These are phyloP conservation scores for Calameuta pallipes DNA, from an alignment of 2,888 invertebrate species.

Conservation along the genomic window DNA sequence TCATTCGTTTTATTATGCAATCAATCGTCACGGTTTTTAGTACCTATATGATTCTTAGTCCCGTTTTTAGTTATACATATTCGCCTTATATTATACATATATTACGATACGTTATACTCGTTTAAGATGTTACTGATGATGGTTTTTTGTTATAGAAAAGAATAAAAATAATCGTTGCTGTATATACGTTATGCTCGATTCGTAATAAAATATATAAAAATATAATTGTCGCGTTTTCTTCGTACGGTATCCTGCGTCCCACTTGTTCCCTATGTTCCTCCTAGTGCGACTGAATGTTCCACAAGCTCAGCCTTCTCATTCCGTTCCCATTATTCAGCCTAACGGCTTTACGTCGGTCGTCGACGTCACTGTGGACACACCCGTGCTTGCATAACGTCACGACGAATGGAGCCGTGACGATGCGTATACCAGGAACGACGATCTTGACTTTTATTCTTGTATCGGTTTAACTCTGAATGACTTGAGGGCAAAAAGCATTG, in stretches of 20 bases:
- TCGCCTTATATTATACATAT: not conserved
- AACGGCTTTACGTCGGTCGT: not conserved
- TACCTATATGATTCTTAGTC: not conserved
- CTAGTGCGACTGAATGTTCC: not conserved
- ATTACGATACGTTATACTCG: not conserved
- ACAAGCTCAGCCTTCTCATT: not conserved
- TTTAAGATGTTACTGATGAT: constrained; percentile 4
- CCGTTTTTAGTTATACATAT: not conserved
- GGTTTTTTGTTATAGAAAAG: constrained; percentile 8
- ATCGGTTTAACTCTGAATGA: not conserved
- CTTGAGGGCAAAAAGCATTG: not conserved
- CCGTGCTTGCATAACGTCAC: not conserved
- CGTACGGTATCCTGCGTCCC: not conserved
- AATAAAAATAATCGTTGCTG: constrained; percentile 14
- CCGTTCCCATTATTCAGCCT: not conserved
- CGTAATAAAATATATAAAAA: constrained; percentile 13
- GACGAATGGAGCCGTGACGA: not conserved
- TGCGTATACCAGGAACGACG: not conserved
- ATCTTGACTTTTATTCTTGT: not conserved
- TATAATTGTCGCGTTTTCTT: not conserved
- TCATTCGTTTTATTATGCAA: not conserved
- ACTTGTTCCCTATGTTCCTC: not conserved
- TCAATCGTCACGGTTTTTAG: not conserved
- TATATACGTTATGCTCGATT: constrained; percentile 7
- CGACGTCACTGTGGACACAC: not conserved